These are phyloP conservation scores for Sialis lutaria DNA, from an alignment of 2,888 invertebrate genomes.

Conservation along the genomic window DNA sequence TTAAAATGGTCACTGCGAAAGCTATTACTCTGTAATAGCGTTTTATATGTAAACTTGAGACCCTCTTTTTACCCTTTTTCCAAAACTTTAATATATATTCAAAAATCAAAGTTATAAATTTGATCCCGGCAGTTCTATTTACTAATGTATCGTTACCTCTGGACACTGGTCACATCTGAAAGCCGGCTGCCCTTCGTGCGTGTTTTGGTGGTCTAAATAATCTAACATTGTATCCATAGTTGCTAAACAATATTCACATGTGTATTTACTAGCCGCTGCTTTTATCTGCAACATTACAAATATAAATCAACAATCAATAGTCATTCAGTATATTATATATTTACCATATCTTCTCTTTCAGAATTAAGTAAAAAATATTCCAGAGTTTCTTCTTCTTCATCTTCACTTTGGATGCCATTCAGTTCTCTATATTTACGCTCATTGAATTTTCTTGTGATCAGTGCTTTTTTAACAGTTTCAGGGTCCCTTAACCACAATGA, in stretches of 20 bases:
- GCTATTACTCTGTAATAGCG: background rate
- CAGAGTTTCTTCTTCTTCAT: background rate
- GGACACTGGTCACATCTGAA: constrained; percentile 17
- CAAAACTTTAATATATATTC: too few species aligned
- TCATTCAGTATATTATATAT: too few species aligned
- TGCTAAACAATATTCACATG: constrained; percentile 15
- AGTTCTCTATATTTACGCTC: background rate
- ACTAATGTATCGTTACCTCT: constrained; percentile 9
- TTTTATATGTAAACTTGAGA: background rate
- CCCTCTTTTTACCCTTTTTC: too few species aligned
- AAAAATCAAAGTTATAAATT: too few species aligned
- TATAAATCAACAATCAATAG: too few species aligned
- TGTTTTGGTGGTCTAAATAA: constrained; percentile 17
- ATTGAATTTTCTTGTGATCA: background rate
- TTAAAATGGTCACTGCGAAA: too few species aligned
- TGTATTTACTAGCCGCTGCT: constrained; percentile 8
- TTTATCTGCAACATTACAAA: background rate
- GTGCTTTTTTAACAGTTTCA: background rate
- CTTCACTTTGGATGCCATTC: background rate
- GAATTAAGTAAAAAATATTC: background rate
- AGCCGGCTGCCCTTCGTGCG: constrained; percentile 15
- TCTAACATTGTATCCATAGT: constrained; percentile 14
- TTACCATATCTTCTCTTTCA: background rate
- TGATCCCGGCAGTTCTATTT: too few species aligned
- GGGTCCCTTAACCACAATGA: background rate